These are phyloP conservation scores for Eupeodes latifasciatus DNA, from an alignment of 2,888 invertebrate genomes.

Conservation along the genomic window DNA sequence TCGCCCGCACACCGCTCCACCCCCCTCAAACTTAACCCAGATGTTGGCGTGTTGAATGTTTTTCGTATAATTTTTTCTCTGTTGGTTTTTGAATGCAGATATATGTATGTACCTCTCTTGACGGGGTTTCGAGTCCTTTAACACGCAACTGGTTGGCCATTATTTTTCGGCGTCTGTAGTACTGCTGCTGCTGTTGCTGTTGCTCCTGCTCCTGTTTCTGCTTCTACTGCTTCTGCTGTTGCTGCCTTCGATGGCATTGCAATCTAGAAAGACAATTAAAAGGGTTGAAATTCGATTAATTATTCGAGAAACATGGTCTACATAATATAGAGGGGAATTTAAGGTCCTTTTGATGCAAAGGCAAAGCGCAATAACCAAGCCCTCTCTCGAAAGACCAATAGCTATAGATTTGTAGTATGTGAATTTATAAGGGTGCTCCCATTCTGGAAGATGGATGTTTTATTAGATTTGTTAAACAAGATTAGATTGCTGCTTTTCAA, in stretches of 20 bases:
- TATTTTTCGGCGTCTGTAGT: constrained; percentile 34
- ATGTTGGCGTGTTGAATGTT: constrained; percentile 45
- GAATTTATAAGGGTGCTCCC: constrained; percentile 3
- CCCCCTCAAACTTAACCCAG: background rate
- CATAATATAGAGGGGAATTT: background rate
- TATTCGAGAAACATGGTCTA: constrained; percentile 51
- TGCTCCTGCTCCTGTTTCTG: background rate
- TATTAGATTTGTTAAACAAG: constrained; percentile 63
- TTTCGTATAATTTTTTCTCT: background rate
- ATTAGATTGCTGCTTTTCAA: constrained; percentile 54
- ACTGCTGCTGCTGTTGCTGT: too few relatives aligned
- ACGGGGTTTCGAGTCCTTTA: background rate
- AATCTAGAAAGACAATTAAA: constrained; percentile 69
- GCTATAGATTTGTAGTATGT: background rate
- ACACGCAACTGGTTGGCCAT: constrained; percentile 72
- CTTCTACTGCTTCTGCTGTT: background rate
- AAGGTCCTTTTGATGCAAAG: constrained; percentile 54
- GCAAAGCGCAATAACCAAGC: constrained; percentile 40
- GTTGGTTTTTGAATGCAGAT: constrained; percentile 52
- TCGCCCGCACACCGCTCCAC: background rate
- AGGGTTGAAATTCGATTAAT: constrained; percentile 75
- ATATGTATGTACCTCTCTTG: background rate
- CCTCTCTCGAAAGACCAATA: constrained; percentile 40
- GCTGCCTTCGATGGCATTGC: constrained; percentile 17
- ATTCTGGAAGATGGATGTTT: constrained; percentile 49